Base-by-base conservation (phyloP, 2,113 vertebrate genomes). In the Equus quagga region DNA sequence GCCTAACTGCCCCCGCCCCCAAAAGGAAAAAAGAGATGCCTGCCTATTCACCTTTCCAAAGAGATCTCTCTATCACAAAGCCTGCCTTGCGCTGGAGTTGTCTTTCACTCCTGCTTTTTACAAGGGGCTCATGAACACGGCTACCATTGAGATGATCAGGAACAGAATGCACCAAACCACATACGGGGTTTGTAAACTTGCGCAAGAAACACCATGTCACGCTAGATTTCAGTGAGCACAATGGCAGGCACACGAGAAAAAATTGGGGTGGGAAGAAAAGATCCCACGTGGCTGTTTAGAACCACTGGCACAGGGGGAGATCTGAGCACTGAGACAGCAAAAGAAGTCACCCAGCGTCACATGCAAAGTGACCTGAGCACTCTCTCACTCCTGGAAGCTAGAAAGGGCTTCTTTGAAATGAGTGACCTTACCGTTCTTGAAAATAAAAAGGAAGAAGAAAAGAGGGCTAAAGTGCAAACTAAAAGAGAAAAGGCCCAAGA, bases 401-500 rank as follows among this genome's bases (percentile, higher is more conserved):
- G 96, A 75, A 93, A 70, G 33, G 93, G 89, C 73, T 81, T 86
- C 85, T 90, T 58, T 81, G 76, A 89, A 73, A 62, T 1, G 0
- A 81, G 90, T 13, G 6, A 94, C 87, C 91, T 89, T 97, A 93
- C 96, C 28, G 0, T 92, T 64, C 94, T 98, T 96, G 98, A 98
- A 92, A 97, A 98, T 97, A 88, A 79, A 96, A 99, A 99, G 99
- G 98, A 96, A 98, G 99, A 99, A 99, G 99, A 99, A 94, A 99
- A 98, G 97, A 98, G 98, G 97, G 88, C 89, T 96, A 99, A 98
- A 98, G 97, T 84, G 84, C 99, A 98, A 98, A 95, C 95, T 98
- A 98, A 98, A 98, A 99, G 97, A 97, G 98, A 97, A 97, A 99
- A 98, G 79, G 87, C 98, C 88, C 98, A 98, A 84, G 98, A 98